Conservation (phyloP, 2,888 invertebrate genomes). For the Dryadula phaetusa region DNA sequence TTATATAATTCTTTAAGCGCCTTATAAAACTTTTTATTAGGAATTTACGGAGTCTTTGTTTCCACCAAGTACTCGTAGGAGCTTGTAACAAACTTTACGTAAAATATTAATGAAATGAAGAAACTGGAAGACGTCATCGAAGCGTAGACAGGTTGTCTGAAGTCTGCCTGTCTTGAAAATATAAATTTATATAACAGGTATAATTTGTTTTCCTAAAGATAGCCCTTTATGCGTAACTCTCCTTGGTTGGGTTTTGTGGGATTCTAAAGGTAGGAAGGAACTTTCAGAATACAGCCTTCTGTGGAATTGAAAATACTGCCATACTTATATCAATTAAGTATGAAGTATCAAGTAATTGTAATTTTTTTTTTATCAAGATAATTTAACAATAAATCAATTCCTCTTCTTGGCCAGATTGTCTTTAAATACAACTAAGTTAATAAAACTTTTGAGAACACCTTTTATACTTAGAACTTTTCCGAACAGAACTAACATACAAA, state of each 20-base stretch:
- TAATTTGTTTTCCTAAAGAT: no score
- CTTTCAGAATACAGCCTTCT: no score
- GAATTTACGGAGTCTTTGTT: conserved; percentile 16
- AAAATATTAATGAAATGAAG: conserved; percentile 11
- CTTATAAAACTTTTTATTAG: conserved; percentile 18
- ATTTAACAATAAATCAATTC: background rate
- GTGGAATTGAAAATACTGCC: no score
- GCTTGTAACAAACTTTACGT: conserved; percentile 19
- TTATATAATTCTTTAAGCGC: conserved; percentile 21
- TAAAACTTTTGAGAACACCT: background rate
- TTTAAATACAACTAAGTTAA: background rate
- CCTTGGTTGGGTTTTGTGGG: no score
- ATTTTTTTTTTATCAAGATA: no score
- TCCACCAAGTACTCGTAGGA: background rate
- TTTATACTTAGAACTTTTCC: background rate
- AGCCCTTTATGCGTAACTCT: no score
- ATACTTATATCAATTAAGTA: no score
- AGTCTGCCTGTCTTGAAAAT: no score
- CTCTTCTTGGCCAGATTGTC: background rate
- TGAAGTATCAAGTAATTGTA: no score
- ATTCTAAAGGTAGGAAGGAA: no score
- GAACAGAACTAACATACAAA: background rate
- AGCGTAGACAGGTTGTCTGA: conserved; percentile 32
- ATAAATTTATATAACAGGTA: no score
- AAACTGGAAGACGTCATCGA: background rate